These are phyloP conservation scores for Cephalotes varians DNA, from an alignment of 2,888 invertebrate genomes.

Conservation along the genomic window DNA sequence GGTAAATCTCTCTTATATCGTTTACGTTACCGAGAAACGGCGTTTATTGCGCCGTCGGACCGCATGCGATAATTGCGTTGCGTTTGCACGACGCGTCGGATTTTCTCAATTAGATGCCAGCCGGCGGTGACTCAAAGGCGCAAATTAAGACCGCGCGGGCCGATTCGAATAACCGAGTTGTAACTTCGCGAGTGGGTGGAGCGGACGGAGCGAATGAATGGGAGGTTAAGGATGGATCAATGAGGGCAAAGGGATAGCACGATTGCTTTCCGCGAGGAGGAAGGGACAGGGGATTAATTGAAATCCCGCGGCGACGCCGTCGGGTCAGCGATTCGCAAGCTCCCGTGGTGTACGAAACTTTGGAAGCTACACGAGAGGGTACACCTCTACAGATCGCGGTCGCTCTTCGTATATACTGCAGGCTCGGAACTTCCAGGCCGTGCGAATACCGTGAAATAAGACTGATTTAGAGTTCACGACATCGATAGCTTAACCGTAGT, in stretches of 20 bases:
- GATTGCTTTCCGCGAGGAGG: conserved; percentile 73
- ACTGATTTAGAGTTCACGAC: conserved; percentile 64
- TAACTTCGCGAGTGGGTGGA: conserved; percentile 76
- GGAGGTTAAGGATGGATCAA: conserved; percentile 77
- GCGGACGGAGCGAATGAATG: conserved; percentile 73
- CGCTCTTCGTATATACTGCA: conserved; percentile 58
- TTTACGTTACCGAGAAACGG: conserved; percentile 25
- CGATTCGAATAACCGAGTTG: conserved; percentile 61
- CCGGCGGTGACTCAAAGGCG: conserved; percentile 40
- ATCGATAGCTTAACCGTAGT: conserved; percentile 64
- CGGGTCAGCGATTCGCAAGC: conserved; percentile 79
- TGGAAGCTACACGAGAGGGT: conserved; percentile 57
- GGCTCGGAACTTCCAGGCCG: conserved; percentile 67
- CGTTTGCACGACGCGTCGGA: conserved; percentile 18
- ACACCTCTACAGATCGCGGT: conserved; percentile 57
- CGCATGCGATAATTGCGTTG: conserved; percentile 27
- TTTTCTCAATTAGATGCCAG: conserved; percentile 31
- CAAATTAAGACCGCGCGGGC: conserved; percentile 67
- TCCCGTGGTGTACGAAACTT: conserved; percentile 74
- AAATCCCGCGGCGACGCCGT: conserved; percentile 81
- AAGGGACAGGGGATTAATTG: conserved; percentile 81
- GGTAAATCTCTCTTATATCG: conserved; percentile 40
- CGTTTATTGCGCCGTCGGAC: conserved; percentile 18
- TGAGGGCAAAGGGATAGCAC: conserved; percentile 68
- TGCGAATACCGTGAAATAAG: conserved; percentile 64